These are phyloP conservation scores for Poecilia latipinna DNA, from an alignment of 2,113 vertebrate species.

Conservation along the genomic window DNA sequence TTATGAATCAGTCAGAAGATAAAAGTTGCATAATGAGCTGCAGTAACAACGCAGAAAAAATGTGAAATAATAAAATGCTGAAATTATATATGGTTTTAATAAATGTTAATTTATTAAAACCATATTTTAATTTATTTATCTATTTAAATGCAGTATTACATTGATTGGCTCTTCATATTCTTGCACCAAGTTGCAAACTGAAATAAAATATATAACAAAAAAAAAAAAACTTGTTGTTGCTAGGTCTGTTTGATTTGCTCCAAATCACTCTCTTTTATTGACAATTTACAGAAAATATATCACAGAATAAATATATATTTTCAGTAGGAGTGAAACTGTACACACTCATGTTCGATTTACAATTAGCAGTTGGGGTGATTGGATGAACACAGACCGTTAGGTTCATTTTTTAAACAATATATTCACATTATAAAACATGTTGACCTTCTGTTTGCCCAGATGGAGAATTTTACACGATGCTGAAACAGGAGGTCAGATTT, in stretches of 20 bases:
- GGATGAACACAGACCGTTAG: background rate
- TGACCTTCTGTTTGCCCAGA: constrained; percentile 5
- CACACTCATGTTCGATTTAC: constrained; percentile 19
- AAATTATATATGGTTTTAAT: background rate
- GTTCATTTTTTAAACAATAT: background rate
- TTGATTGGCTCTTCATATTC: background rate
- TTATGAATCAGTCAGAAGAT: too few relatives aligned
- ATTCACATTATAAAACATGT: constrained; percentile 18
- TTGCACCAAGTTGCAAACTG: background rate
- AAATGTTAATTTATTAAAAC: background rate
- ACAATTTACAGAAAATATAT: constrained; percentile 33
- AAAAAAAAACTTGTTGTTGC: background rate
- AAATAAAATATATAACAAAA: background rate
- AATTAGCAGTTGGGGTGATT: constrained; percentile 11
- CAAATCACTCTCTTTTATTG: constrained; percentile 46
- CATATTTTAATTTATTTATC: background rate
- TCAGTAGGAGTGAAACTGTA: constrained; percentile 47
- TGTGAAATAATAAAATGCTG: too few relatives aligned
- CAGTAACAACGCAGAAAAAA: background rate
- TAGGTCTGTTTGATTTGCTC: constrained; percentile 1
- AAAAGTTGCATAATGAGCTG: background rate
- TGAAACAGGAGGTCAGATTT: background rate
- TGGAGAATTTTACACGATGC: background rate
- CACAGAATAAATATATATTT: constrained; percentile 40
- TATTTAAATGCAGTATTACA: background rate